A percentile compares a stretch with the other conserved stretches of the same genome.
These are phyloP conservation scores for Pseudochirops cupreus DNA, from an alignment of 2,797 vertebrate genomes.

Conservation along the genomic window DNA sequence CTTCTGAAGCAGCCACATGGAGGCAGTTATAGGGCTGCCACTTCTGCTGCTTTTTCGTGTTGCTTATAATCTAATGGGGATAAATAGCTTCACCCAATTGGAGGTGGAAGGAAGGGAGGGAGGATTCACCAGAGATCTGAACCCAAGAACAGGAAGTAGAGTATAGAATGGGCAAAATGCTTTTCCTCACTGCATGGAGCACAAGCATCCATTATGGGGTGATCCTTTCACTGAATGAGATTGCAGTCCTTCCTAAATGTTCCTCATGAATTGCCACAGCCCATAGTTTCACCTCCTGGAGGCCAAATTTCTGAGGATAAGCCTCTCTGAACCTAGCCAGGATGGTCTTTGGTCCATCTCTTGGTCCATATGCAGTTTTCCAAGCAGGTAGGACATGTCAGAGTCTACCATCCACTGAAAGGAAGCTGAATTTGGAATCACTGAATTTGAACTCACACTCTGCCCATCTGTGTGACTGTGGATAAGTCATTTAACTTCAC, in stretches of 20 bases:
- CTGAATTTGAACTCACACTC: background rate
- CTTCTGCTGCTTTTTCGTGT: too few species aligned
- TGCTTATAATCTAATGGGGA: too few species aligned
- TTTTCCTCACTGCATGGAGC: background rate
- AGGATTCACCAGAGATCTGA: background rate
- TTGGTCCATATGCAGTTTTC: background rate
- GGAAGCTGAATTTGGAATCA: background rate
- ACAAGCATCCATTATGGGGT: background rate
- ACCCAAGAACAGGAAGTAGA: background rate
- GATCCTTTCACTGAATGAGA: background rate
- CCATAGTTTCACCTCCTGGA: background rate
- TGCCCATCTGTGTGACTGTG: background rate
- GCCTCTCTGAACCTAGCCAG: background rate
- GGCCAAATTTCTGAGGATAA: background rate
- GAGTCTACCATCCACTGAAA: background rate
- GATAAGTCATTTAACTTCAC: background rate
- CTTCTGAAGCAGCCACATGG: too few species aligned
- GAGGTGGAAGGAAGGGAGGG: background rate
- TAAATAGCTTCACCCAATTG: background rate
- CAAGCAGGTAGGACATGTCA: background rate
- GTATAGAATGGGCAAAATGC: background rate
- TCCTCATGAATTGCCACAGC: background rate
- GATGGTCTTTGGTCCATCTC: background rate
- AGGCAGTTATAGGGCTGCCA: too few species aligned
- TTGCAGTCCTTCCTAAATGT: background rate